Evolutionary conservation across 2,797 vertebrate species (phyloP), one percentile per base, ranked within the genome.

Genomic region (Scleropages formosus): DNA sequence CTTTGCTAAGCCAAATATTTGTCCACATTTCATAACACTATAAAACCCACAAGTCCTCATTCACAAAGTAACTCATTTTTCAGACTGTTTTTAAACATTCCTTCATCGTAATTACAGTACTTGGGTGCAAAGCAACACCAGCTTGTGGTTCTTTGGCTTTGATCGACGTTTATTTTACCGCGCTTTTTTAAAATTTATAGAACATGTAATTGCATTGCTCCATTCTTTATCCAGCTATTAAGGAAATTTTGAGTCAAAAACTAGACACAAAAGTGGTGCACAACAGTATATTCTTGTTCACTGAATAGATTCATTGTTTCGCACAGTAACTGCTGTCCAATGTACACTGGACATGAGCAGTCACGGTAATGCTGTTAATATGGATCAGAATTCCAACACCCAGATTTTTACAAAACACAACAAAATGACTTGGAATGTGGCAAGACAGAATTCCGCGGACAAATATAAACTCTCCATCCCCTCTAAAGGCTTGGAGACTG

Each of bases 81-180:
- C n/a, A n/a, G 64, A 84, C 87, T 79, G 82, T 80, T 74, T 86
- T 80, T 82, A 72, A 58, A 80, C 81, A 81, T 89, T 85, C 84
- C 77, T 75, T 63, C 73, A 63, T 44, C 68, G 4, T 63, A 62
- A 75, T 75, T 80, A 83, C 75, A 82, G 71, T 79, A 79, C 78
- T 13, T 69, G 77, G 74, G 39, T 78, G 1, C 53, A 78, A 69
- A 49, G 75, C 69, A 79, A 80, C 62, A 84, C 77, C 75, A 72
- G 73, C 79, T 58, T 81, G 3, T 31, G 59, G 64, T 46, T 53
- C 39, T 18, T 46, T 72, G 78, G 49, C 79, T 79, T 59, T 76
- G 59, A 82, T 87, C 69, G 76, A 71, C 79, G 77, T 83, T 86
- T 86, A 68, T 82, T 83, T 78, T 78, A 76, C 31, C 12, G 26